Conservation (phyloP, 2,888 invertebrate species). For the Gastracanthus pulcherrimus region DNA sequence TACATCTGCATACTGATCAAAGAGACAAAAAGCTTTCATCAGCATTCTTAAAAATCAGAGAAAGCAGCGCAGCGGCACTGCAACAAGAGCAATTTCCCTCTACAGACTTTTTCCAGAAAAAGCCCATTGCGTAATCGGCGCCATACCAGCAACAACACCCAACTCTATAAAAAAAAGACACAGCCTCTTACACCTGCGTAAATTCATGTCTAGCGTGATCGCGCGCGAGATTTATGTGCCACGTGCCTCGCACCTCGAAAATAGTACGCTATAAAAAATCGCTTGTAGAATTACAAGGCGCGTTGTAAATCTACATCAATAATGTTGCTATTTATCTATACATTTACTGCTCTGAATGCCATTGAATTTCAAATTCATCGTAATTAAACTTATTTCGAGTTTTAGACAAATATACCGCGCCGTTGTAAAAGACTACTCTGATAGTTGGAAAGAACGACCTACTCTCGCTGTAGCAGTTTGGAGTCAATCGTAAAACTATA, state of each 20-base stretch:
- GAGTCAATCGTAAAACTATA: too few species aligned
- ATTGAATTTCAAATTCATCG: too few species aligned
- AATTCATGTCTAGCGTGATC: neutral
- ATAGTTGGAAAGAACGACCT: too few species aligned
- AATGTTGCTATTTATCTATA: too few species aligned
- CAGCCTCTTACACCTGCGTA: neutral
- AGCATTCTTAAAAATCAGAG: neutral
- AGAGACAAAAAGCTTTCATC: neutral
- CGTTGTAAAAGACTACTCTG: too few species aligned
- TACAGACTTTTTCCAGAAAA: neutral
- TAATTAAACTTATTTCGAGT: too few species aligned
- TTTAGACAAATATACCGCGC: too few species aligned
- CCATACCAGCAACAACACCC: neutral
- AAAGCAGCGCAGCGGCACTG: neutral
- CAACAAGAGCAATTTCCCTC: neutral
- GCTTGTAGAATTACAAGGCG: neutral
- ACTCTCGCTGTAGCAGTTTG: too few species aligned
- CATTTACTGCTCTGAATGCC: too few species aligned
- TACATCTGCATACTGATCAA: neutral
- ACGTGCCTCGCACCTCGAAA: neutral
- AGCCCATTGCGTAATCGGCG: neutral
- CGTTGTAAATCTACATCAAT: too few species aligned
- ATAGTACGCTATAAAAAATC: neutral
- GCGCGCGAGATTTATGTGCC: neutral
- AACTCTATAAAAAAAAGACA: neutral